Evolutionary conservation across 2,113 vertebrate species (phyloP).

Genomic region (Gulo gulo): DNA sequence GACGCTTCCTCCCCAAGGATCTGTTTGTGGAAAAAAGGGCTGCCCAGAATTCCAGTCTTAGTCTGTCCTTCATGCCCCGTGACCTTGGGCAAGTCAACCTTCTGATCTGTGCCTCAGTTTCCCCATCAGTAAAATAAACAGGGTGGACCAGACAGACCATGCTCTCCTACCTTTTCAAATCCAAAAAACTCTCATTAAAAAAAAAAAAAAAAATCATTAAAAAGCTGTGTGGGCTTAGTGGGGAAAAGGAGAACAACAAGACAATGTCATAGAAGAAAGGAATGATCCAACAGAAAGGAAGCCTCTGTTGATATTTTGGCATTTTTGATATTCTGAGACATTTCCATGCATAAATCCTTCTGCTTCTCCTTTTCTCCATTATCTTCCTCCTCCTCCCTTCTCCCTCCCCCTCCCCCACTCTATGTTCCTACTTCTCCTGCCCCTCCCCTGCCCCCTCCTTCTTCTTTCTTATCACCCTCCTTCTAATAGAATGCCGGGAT

Average conservation of each 20-base stretch:
- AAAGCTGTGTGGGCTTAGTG: not conserved
- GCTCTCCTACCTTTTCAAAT: not conserved
- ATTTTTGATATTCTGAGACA: not conserved
- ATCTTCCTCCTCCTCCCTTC: rapidly evolving
- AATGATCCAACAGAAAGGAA: not conserved
- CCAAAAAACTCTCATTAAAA: not conserved
- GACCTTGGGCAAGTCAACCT: not conserved
- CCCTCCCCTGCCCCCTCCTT: rapidly evolving
- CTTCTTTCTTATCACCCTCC: not conserved
- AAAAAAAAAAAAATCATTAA: not conserved
- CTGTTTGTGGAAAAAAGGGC: not conserved
- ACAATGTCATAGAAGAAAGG: not conserved
- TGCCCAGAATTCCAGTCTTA: not conserved
- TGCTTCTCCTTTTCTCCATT: too few relatives aligned
- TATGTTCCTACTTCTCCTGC: not conserved
- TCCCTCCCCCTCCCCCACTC: too few relatives aligned
- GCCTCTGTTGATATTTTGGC: not conserved
- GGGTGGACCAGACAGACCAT: not conserved
- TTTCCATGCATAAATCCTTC: not conserved
- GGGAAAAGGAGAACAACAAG: not conserved
- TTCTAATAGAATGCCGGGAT: too few relatives aligned
- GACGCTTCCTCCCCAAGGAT: not conserved
- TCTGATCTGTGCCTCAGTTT: not conserved
- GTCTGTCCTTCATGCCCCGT: rapidly evolving
- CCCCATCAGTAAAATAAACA: not conserved